Evolutionary conservation across 1,140 invertebrate species (phyloP).

Genomic region (Drosophila ficusphila): DNA sequence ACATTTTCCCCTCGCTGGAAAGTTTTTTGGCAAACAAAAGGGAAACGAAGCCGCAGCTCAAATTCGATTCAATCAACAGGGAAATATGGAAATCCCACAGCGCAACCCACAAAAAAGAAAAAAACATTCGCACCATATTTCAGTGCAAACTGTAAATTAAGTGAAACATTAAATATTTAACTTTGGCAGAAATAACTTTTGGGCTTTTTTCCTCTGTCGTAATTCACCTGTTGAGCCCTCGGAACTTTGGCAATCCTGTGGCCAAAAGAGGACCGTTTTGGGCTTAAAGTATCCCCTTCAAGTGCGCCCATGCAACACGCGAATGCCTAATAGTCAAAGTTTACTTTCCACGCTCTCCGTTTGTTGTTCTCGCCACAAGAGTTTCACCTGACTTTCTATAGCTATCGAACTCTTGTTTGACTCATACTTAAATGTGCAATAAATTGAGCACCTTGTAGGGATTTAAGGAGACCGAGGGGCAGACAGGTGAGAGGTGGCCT

Average conservation of each 20-base stretch:
- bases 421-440: slow-evolving; percentile 69
- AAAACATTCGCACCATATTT: background rate
- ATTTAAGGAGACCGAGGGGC: background rate
- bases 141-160: slow-evolving; percentile 42
- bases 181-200: slow-evolving; percentile 15
- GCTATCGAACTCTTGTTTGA: slow-evolving; percentile 70
- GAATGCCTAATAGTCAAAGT: slow-evolving; percentile 50
- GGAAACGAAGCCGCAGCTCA: slow-evolving; percentile 36
- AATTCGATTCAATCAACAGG: slow-evolving; percentile 54
- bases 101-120: background rate
- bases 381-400: slow-evolving; percentile 55
- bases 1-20: slow-evolving; percentile 42
- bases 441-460: slow-evolving; percentile 59
- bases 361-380: slow-evolving; percentile 43
- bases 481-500: slow-evolving; percentile 11
- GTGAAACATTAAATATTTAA: slow-evolving; percentile 56
- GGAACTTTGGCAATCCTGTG: background rate
- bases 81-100: slow-evolving; percentile 6
- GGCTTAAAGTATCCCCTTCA: background rate
- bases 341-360: slow-evolving; percentile 32
- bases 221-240: slow-evolving; percentile 19
- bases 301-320: slow-evolving; percentile 44
- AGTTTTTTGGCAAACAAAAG: slow-evolving; percentile 32
- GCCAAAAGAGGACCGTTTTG: background rate
- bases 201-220: background rate